These are phyloP conservation scores for Psammodynastes pulverulentus DNA, from an alignment of 2,113 vertebrate species.

Conservation along the genomic window DNA sequence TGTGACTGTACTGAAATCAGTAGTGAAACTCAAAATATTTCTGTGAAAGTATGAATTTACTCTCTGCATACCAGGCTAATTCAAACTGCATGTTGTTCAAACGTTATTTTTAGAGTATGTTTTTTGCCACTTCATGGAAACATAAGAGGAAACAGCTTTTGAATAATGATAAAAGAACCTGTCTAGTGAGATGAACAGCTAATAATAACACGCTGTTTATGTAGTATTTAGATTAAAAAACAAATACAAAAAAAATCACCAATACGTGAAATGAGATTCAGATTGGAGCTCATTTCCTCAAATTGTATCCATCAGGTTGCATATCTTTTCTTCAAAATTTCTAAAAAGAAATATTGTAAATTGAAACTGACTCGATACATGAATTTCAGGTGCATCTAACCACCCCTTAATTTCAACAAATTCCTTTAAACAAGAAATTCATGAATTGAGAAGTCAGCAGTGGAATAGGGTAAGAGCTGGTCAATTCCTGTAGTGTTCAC, in stretches of 20 bases:
- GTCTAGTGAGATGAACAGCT: slow-evolving; percentile 24
- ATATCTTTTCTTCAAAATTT: slow-evolving; percentile 35
- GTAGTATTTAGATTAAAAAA: slow-evolving; percentile 8
- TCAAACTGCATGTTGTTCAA: slow-evolving; percentile 59
- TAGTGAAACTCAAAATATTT: neutral
- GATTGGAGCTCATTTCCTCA: slow-evolving; percentile 35
- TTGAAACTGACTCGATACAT: slow-evolving; percentile 25
- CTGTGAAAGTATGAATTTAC: slow-evolving; percentile 5
- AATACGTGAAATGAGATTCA: slow-evolving; percentile 26
- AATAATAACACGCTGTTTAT: slow-evolving; percentile 14
- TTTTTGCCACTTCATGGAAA: slow-evolving; percentile 47
- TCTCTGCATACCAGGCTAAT: slow-evolving; percentile 56
- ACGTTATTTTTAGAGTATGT: slow-evolving; percentile 49
- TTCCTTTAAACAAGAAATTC: slow-evolving; percentile 43
- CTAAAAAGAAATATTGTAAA: slow-evolving; percentile 38
- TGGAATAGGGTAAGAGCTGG: slow-evolving; percentile 55
- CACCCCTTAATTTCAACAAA: slow-evolving; percentile 36
- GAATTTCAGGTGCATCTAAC: slow-evolving; percentile 35
- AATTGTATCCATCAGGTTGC: slow-evolving; percentile 33
- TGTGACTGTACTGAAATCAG: slow-evolving; percentile 8
- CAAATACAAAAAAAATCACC: neutral
- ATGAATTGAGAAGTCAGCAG: slow-evolving; percentile 44
- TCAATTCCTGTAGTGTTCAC: slow-evolving; percentile 42
- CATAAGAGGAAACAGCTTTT: slow-evolving; percentile 17
- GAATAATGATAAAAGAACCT: slow-evolving; percentile 29